A percentile compares a stretch with the other conserved stretches of the same genome.
Evolutionary conservation across 1,140 invertebrate species (phyloP).

Genomic region (Zaprionus africanus): DNA sequence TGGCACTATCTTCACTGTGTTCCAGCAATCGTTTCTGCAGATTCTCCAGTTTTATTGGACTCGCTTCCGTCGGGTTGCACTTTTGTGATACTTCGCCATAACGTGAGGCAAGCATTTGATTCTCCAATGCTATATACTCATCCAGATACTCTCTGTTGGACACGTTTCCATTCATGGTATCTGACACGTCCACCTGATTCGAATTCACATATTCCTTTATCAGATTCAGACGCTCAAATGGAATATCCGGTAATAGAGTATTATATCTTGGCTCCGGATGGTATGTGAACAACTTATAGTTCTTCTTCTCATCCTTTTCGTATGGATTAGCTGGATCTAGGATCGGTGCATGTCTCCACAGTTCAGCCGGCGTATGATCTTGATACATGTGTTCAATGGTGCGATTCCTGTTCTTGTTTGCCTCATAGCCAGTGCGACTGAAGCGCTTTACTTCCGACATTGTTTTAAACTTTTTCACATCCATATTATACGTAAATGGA

Average conservation of each 20-base stretch:
- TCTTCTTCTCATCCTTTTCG: conserved; percentile 75
- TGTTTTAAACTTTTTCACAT: conserved; percentile 60
- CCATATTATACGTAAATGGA: conserved; percentile 59
- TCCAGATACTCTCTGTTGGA: conserved; percentile 64
- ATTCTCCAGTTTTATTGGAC: background rate
- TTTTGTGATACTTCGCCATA: conserved; percentile 47
- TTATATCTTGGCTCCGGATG: conserved; percentile 80
- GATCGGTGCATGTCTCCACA: conserved; percentile 65
- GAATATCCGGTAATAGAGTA: conserved; percentile 74
- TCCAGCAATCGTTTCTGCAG: conserved; percentile 33
- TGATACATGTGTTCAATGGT: conserved; percentile 66
- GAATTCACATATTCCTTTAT: conserved; percentile 75
- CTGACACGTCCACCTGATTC: conserved; percentile 54
- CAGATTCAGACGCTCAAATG: conserved; percentile 71
- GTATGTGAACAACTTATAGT: conserved; percentile 79
- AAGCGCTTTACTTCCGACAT: conserved; percentile 69
- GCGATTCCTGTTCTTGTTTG: conserved; percentile 48
- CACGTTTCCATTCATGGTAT: conserved; percentile 48
- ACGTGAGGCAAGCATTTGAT: conserved; percentile 70
- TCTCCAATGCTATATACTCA: conserved; percentile 70
- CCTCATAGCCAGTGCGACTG: conserved; percentile 42
- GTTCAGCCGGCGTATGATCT: conserved; percentile 67
- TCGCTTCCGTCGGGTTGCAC: background rate
- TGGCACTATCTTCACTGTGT: background rate
- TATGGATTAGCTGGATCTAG: conserved; percentile 70